Conservation (phyloP, 2,888 invertebrate genomes). For the Chorisops tibialis region DNA sequence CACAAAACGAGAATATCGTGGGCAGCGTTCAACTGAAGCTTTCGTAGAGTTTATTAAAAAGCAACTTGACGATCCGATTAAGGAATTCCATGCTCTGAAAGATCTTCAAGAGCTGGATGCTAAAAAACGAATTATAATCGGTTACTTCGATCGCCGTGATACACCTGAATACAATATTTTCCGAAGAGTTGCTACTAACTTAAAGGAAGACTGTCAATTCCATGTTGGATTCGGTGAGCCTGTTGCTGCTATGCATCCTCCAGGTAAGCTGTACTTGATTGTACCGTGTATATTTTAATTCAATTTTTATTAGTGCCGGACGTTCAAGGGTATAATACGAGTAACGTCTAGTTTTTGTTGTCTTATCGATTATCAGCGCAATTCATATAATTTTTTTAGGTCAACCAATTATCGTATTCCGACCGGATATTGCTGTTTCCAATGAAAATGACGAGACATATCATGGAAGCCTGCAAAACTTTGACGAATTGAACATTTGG, state of each 20-base stretch:
- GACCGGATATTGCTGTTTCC: constrained; percentile 74
- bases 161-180: constrained; percentile 78
- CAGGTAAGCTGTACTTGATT: constrained; percentile 57
- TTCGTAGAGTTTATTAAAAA: constrained; percentile 84
- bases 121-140: constrained; percentile 82
- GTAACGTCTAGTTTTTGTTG: too few species aligned
- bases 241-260: constrained; percentile 79
- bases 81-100: constrained; percentile 69
- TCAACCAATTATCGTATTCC: constrained; percentile 76
- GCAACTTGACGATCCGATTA: constrained; percentile 81
- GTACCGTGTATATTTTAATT: too few species aligned
- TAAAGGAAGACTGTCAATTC: constrained; percentile 95
- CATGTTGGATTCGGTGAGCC: constrained; percentile 86
- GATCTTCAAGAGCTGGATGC: constrained; percentile 74
- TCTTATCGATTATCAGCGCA: too few species aligned
- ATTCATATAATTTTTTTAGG: constrained; percentile 53
- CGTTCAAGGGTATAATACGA: too few species aligned
- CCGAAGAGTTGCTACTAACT: constrained; percentile 75
- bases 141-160: constrained; percentile 79
- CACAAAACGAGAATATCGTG: constrained; percentile 88
- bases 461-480: constrained; percentile 67
- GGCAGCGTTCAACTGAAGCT: constrained; percentile 85
- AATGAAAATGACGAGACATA: constrained; percentile 82
- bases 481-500: constrained; percentile 88
- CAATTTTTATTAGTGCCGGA: too few species aligned